Evolutionary conservation across 2,797 vertebrate genomes (phyloP).

Genomic region (Ispidina lecontei): DNA sequence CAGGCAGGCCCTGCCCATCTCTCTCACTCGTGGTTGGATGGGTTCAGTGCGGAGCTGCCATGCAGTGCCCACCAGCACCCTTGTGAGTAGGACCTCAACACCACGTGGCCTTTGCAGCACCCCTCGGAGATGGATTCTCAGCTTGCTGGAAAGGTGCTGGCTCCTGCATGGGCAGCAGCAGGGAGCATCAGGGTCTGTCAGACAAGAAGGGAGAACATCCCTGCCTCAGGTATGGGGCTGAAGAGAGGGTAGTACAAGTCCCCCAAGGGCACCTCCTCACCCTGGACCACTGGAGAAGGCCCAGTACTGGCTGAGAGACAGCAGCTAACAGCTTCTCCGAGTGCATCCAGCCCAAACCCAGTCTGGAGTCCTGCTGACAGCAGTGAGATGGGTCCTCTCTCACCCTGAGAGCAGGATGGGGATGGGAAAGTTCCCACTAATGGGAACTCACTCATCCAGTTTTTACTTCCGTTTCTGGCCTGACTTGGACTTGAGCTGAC

Average conservation of each 20-base stretch:
- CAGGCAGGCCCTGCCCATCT: neutral
- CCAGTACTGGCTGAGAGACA: neutral
- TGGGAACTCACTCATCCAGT: fast-evolving
- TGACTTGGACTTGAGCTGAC: fast-evolving
- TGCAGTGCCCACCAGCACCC: neutral
- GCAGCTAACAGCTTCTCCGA: neutral
- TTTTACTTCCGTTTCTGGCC: neutral
- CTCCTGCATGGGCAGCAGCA: neutral
- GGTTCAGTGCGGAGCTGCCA: neutral
- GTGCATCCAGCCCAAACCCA: neutral
- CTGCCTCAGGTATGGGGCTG: neutral
- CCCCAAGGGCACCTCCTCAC: neutral
- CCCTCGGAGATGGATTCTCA: neutral
- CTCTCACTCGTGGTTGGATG: fast-evolving
- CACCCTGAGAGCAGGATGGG: neutral
- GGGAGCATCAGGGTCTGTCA: neutral
- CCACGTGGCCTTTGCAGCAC: neutral
- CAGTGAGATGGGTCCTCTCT: neutral
- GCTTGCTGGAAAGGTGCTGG: neutral
- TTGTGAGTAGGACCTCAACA: neutral
- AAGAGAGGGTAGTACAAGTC: neutral
- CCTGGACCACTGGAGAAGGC: neutral
- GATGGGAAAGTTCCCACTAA: neutral
- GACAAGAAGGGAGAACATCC: neutral
- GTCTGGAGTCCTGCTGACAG: neutral